Evolutionary conservation across 37 sponge, comb jelly and placozoan genomes (phyloP).

Genomic region (Oopsacas minuta): DNA sequence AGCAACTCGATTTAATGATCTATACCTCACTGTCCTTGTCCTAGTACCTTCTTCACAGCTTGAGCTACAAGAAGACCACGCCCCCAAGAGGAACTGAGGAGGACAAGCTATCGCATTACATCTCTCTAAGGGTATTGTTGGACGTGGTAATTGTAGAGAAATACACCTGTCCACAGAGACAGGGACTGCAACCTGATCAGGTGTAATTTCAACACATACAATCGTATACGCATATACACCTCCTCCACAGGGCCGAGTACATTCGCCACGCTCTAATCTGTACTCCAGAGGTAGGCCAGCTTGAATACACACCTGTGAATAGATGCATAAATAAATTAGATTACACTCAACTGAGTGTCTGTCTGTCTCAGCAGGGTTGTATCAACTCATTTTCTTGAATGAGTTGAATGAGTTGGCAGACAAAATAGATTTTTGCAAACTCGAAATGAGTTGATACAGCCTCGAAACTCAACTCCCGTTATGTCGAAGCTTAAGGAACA

Average conservation of each 20-base stretch:
- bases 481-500: no score
- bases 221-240: background rate
- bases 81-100: background rate
- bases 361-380: no score
- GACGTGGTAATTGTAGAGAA: background rate
- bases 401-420: no score
- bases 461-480: no score
- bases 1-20: no score
- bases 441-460: no score
- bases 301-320: background rate
- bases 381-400: no score
- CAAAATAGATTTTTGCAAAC: no score
- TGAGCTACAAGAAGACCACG: background rate
- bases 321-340: no score
- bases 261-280: background rate
- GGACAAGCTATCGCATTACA: background rate
- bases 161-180: background rate
- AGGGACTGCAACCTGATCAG: background rate
- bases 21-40: conserved; percentile 2
- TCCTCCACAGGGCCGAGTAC: background rate
- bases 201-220: background rate
- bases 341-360: no score
- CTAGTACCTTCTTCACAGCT: background rate
- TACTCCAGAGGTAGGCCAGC: background rate
- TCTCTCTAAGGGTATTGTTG: background rate